These are phyloP conservation scores for Bilobella aurantiaca DNA, from an alignment of 1,140 invertebrate species.

Conservation along the genomic window DNA sequence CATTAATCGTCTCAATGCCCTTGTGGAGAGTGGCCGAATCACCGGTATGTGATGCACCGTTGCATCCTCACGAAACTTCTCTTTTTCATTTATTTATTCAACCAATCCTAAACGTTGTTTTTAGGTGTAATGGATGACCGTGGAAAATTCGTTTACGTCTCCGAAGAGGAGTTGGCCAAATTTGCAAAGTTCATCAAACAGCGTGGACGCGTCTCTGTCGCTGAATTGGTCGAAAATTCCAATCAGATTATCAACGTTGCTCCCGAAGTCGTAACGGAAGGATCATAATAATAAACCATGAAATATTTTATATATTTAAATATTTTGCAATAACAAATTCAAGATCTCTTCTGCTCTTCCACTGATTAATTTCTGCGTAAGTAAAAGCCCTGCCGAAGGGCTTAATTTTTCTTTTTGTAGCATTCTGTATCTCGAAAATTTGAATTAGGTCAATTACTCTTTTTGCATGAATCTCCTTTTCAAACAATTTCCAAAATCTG, in stretches of 20 bases:
- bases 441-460: neutral
- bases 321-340: no score
- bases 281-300: neutral
- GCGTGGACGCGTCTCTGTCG: slow-evolving; percentile 82
- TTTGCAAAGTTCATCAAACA: slow-evolving; percentile 95
- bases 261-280: slow-evolving; percentile 2
- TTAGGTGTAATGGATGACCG: slow-evolving; percentile 93
- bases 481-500: neutral
- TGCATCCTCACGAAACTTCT: neutral
- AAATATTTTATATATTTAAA: neutral
- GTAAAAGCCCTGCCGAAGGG: no score
- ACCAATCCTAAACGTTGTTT: no score
- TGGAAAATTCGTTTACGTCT: slow-evolving; percentile 98
- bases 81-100: slow-evolving; percentile 36
- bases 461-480: neutral
- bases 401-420: no score
- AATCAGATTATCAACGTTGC: slow-evolving; percentile 82
- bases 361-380: no score
- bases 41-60: no score
- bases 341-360: no score
- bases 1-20: slow-evolving; percentile 72
- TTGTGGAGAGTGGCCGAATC: slow-evolving; percentile 66
- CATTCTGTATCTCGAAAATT: no score
- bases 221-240: slow-evolving; percentile 86
- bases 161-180: slow-evolving; percentile 73